Conservation (phyloP, 2,888 invertebrate species). For the Brenthis ino region DNA sequence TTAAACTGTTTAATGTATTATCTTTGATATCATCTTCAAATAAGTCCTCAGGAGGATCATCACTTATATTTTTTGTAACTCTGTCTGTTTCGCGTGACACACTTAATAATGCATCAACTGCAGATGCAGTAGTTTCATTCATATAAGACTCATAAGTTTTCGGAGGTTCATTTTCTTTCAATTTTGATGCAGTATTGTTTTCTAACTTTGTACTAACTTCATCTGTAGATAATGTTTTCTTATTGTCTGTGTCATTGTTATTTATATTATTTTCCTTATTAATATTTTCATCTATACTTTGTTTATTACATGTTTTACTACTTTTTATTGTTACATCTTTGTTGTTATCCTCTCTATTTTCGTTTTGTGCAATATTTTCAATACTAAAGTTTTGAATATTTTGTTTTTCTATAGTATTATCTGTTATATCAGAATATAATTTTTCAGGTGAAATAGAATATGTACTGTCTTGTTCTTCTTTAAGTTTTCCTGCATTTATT, state of each 20-base stretch:
- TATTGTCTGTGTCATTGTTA: conserved; percentile 15
- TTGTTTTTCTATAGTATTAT: conserved; percentile 41
- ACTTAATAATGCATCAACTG: conserved; percentile 74
- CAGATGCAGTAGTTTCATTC: conserved; percentile 73
- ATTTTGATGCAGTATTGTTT: conserved; percentile 12
- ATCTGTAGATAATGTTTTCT: conserved; percentile 17
- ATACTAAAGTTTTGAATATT: conserved; percentile 35
- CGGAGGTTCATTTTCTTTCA: conserved; percentile 19
- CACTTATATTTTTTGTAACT: conserved; percentile 67
- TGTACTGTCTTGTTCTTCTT: conserved; percentile 34
- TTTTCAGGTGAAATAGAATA: conserved; percentile 35
- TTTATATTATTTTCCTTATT: conserved; percentile 19
- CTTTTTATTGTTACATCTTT: conserved; percentile 1
- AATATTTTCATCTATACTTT: conserved; percentile 11
- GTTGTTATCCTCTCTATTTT: conserved; percentile 19
- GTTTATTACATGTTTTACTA: background rate
- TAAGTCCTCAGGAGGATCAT: conserved; percentile 73
- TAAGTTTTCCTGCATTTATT: conserved; percentile 36
- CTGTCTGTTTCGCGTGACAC: conserved; percentile 72
- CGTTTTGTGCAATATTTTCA: conserved; percentile 28
- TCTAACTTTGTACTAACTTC: conserved; percentile 4
- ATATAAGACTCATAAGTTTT: conserved; percentile 53
- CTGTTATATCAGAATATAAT: conserved; percentile 39
- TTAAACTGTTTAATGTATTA: conserved; percentile 45
- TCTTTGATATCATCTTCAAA: conserved; percentile 75